A percentile compares a stretch with the other conserved stretches of the same genome.
phyloP scores from a whole-genome alignment of 2,888 invertebrate genomes.

The Ceraclea dissimilis region DNA sequence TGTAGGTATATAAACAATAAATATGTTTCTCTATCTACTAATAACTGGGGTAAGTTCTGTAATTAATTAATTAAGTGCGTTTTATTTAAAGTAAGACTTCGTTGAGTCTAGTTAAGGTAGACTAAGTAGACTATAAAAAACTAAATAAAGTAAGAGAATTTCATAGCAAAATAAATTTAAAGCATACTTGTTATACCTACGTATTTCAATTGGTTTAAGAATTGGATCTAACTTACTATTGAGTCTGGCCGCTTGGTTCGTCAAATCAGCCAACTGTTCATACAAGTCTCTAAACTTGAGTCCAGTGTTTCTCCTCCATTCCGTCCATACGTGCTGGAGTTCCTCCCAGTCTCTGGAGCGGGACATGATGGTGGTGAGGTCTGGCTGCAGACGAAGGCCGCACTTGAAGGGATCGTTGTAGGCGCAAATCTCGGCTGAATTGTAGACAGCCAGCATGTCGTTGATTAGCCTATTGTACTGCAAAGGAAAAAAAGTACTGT shows the following conservation, averaged over 20 bases:
- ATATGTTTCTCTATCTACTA: no score
- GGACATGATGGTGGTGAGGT: conserved; percentile 70
- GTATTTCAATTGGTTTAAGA: no score
- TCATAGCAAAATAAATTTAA: no score
- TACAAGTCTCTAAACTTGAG: conserved; percentile 70
- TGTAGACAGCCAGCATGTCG: conserved; percentile 83
- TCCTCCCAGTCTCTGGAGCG: conserved; percentile 81
- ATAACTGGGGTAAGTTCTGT: no score
- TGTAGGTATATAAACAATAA: no score
- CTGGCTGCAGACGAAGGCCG: conserved; percentile 72
- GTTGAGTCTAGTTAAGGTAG: no score
- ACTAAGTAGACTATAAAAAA: no score
- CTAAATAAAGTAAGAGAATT: no score
- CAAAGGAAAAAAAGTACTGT: conserved; percentile 31
- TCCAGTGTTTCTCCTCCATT: conserved; percentile 82
- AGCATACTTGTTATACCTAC: no score
- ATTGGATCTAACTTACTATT: no score
- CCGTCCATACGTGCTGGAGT: conserved; percentile 79
- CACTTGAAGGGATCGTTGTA: conserved; percentile 79
- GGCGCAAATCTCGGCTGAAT: conserved; percentile 75
- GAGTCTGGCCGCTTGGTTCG: conserved; percentile 70
- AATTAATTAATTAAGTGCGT: no score
- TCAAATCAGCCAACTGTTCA: conserved; percentile 69
- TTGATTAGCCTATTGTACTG: conserved; percentile 84
- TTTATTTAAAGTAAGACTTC: no score